Evolutionary conservation across 23 tunicate genomes (phyloP).

Genomic region (Halocynthia roretzi): DNA sequence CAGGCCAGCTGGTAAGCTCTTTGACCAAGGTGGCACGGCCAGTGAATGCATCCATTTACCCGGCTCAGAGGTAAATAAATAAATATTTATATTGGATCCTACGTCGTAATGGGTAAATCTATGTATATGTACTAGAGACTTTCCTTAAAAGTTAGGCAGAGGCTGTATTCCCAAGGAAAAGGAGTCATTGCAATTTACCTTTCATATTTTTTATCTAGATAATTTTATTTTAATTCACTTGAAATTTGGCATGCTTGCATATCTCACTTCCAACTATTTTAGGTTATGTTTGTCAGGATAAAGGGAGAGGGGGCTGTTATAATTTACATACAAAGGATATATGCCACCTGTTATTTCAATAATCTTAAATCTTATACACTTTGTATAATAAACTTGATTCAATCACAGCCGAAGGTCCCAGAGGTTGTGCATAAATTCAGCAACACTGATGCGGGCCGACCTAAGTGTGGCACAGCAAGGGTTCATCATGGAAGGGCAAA

Average conservation of each 20-base stretch:
- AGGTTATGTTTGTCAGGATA: too few relatives aligned
- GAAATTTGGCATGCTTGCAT: too few relatives aligned
- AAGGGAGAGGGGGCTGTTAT: too few relatives aligned
- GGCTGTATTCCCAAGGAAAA: too few relatives aligned
- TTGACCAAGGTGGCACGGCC: slow-evolving; percentile 92
- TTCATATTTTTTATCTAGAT: neutral
- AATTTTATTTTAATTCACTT: too few relatives aligned
- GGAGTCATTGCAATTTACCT: slow-evolving; percentile 2
- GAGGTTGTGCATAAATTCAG: slow-evolving; percentile 52
- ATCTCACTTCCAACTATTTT: too few relatives aligned
- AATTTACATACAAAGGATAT: too few relatives aligned
- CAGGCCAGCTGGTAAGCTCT: slow-evolving; percentile 75
- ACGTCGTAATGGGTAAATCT: neutral
- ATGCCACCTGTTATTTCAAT: neutral
- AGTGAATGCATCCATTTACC: slow-evolving; percentile 75
- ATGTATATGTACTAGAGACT: too few relatives aligned
- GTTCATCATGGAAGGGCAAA: slow-evolving; percentile 82
- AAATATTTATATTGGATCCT: neutral
- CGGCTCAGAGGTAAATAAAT: slow-evolving; percentile 50
- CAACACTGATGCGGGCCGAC: slow-evolving; percentile 90
- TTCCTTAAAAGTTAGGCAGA: too few relatives aligned
- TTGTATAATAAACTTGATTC: neutral
- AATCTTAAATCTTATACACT: neutral
- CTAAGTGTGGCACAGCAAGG: slow-evolving; percentile 51
- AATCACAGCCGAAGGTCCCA: slow-evolving; percentile 67